phyloP scores from a whole-genome alignment of 2,888 invertebrate genomes.

The Cheiracanthium punctorium region DNA sequence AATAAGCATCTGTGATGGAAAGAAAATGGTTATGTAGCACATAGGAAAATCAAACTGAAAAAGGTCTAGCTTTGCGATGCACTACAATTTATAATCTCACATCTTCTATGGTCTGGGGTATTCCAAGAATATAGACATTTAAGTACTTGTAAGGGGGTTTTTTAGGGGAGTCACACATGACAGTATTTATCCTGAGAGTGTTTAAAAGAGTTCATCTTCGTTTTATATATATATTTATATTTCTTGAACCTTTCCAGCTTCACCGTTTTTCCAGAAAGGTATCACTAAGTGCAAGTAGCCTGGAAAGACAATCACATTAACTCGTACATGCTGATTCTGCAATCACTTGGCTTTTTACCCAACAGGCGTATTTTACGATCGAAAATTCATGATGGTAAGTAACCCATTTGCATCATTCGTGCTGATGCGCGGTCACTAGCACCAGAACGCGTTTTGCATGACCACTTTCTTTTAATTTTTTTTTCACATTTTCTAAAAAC shows the following conservation, averaged over 20 bases:
- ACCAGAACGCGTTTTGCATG: too few relatives aligned
- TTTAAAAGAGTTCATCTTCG: slow-evolving; percentile 43
- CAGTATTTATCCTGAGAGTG: slow-evolving; percentile 63
- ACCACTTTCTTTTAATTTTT: too few relatives aligned
- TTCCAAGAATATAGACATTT: slow-evolving; percentile 50
- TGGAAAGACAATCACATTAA: slow-evolving; percentile 55
- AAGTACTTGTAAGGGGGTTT: slow-evolving; percentile 54
- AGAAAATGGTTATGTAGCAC: too few relatives aligned
- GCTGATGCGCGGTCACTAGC: too few relatives aligned
- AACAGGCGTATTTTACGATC: neutral
- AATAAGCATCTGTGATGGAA: too few relatives aligned
- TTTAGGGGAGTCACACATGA: slow-evolving; percentile 42
- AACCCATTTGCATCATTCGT: slow-evolving; percentile 1
- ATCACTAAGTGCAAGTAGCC: slow-evolving; percentile 60
- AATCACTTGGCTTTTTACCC: neutral
- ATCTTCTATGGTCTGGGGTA: slow-evolving; percentile 37
- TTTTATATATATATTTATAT: slow-evolving; percentile 19
- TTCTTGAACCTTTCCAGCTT: slow-evolving; percentile 22
- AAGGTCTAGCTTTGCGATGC: too few relatives aligned
- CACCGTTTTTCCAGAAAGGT: slow-evolving; percentile 34
- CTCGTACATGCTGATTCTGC: neutral
- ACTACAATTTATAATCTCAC: too few relatives aligned
- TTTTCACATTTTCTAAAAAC: too few relatives aligned
- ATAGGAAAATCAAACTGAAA: too few relatives aligned
- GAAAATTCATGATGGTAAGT: neutral